These are phyloP conservation scores for Sus scrofa DNA, from an alignment of 2,113 vertebrate species.

Conservation along the genomic window DNA sequence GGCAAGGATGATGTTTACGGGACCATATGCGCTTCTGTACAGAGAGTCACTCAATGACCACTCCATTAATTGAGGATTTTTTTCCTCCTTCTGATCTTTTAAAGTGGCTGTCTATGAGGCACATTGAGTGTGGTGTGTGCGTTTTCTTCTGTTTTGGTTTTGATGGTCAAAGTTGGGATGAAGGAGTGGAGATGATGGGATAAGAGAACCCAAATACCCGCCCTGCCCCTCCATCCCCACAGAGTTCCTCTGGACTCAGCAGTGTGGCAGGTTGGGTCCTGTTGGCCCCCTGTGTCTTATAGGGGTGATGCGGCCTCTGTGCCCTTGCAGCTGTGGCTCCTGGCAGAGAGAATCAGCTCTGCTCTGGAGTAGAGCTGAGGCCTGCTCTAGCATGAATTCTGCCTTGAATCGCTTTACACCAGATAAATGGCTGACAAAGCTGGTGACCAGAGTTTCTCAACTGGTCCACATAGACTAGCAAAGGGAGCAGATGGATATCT, in stretches of 20 bases:
- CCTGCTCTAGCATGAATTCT: accelerated
- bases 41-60: neutral
- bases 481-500: neutral
- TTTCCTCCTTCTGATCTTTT: neutral
- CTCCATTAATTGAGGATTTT: neutral
- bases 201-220: neutral
- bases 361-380: neutral
- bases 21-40: neutral
- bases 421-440: neutral
- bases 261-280: neutral
- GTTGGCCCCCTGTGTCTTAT: neutral
- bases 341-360: neutral
- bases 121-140: neutral
- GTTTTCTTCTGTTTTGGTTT: neutral
- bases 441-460: neutral
- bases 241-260: too few species aligned
- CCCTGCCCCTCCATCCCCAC: neutral
- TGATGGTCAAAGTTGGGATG: neutral
- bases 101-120: neutral
- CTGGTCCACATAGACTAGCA: neutral
- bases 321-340: neutral
- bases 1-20: neutral
- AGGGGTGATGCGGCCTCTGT: neutral
- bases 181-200: neutral
- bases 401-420: neutral